These are phyloP conservation scores for Hyperoodon ampullatus DNA, from an alignment of 2,113 vertebrate species.

Conservation along the genomic window DNA sequence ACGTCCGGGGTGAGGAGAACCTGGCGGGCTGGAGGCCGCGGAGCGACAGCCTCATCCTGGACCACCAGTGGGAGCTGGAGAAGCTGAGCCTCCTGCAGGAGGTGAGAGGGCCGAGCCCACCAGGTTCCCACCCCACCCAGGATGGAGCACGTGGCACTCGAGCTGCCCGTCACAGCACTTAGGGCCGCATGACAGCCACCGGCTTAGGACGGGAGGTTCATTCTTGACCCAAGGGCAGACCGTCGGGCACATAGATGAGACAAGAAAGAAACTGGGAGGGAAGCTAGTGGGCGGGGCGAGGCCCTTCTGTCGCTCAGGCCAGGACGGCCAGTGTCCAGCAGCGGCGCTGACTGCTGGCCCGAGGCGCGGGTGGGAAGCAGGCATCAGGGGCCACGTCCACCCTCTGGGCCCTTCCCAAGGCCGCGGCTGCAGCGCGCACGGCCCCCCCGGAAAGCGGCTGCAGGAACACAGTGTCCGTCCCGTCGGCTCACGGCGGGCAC, in stretches of 20 bases:
- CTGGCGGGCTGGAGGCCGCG: conserved; percentile 97
- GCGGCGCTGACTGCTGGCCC: rapidly evolving
- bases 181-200: rapidly evolving
- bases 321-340: rapidly evolving
- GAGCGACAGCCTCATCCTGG: conserved; percentile 97
- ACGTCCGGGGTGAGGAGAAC: conserved; percentile 97
- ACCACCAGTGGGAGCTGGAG: conserved; percentile 98
- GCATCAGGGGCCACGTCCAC: rapidly evolving
- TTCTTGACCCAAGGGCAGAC: rapidly evolving
- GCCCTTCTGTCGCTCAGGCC: rapidly evolving
- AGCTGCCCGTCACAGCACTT: rapidly evolving
- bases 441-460: not conserved
- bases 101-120: conserved; percentile 76
- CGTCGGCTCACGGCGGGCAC: rapidly evolving
- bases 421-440: rapidly evolving
- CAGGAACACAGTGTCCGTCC: rapidly evolving
- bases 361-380: rapidly evolving
- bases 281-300: rapidly evolving
- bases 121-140: rapidly evolving
- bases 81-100: conserved; percentile 98
- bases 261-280: rapidly evolving
- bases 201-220: rapidly evolving
- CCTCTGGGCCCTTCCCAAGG: rapidly evolving
- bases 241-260: rapidly evolving
- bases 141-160: rapidly evolving